Base-by-base conservation (phyloP, 2,797 vertebrate species). In the Sebastes matsubarae region DNA sequence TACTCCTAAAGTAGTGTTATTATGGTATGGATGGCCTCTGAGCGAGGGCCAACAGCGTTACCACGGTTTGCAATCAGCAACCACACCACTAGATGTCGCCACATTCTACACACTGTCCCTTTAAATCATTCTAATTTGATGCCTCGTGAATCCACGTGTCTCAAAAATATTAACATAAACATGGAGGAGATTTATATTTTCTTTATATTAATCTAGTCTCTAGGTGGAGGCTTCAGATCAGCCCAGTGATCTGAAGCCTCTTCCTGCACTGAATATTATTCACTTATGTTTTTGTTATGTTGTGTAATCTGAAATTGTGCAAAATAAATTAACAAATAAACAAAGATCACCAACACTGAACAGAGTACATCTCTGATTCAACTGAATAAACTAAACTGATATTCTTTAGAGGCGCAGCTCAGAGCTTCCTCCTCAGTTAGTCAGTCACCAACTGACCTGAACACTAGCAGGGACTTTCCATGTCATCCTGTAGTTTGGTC, bases 391-490 rank as follows among this genome's bases (percentile, higher is more conserved):
- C 36, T 55, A 55, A 75, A 69, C 29, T 32, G 30, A 67, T 74
- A 55, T 32, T 58, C n/a, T 68, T 74, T 46, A 8, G 52, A 78
- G 58, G 25, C 61, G 50, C 25, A 70, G 63, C 52, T 77, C 82
- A 88, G 16, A 72, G 74, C 54, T 84, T 84, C 75, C 69, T 82
- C 75, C 77, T 80, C 27, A 59, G 73, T 59, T 30, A 76, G 61
- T 80, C 85, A 73, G 52, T 59, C 72, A 78, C 71, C 77, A 63
- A 85, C 86, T 86, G 73, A 85, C 81, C 52, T 42, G 27, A 71
- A 61, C 87, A 87, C 76, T 88, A 82, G 78, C 75, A 81, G 91
- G 92, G 91, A 92, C 93, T 94, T 95, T 94, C 92, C 92, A 67
- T 83, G 85, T 79, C 32, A 85, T 75, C 34, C 50, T 79, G 71